These are phyloP conservation scores for Tricholaema leucomelas DNA, from an alignment of 2,113 vertebrate species.

Conservation along the genomic window DNA sequence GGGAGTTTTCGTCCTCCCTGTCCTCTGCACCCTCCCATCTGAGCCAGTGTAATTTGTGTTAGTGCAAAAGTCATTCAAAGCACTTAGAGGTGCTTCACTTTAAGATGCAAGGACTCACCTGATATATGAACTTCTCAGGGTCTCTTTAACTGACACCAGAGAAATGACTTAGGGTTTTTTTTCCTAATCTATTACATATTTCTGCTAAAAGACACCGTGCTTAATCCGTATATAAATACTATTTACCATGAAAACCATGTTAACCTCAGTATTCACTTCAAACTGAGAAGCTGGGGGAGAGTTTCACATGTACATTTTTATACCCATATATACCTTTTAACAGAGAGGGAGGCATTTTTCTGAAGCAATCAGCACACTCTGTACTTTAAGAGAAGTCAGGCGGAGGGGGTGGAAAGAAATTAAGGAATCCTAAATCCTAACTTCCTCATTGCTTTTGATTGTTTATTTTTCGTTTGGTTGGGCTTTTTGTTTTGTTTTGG, in stretches of 20 bases:
- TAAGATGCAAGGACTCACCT: no score
- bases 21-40: background rate
- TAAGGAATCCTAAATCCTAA: conserved; percentile 21
- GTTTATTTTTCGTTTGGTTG: background rate
- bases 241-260: background rate
- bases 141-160: background rate
- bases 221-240: background rate
- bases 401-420: background rate
- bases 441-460: background rate
- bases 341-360: background rate
- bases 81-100: background rate
- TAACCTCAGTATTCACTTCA: background rate
- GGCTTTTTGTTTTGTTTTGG: background rate
- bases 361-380: background rate
- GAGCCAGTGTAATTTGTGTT: background rate
- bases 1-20: background rate
- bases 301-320: background rate
- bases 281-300: background rate
- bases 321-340: background rate
- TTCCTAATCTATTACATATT: background rate
- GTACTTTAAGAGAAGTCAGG: background rate
- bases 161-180: background rate
- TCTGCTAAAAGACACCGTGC: background rate
- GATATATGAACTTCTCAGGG: background rate
- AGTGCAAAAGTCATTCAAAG: background rate